Base-by-base conservation (phyloP, 2,888 invertebrate species). In the Drosophila paranaensis region DNA sequence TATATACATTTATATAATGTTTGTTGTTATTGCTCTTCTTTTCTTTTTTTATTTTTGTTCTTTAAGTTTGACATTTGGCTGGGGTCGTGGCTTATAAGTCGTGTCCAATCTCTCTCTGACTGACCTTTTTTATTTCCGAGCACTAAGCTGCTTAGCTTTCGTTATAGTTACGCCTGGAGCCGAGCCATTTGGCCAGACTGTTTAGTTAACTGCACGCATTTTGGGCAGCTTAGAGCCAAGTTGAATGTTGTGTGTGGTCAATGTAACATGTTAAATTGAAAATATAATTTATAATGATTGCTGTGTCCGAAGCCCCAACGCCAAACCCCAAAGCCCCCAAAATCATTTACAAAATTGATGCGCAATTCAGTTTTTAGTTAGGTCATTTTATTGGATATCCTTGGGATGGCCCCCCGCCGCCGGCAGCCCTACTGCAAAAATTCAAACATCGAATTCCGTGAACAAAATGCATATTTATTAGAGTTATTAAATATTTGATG, bases 381-480 rank as follows among this genome's bases (percentile, higher is more conserved):
- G 45, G 30, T 66, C 55, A 67, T 54, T 45, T 13, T 35, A 57
- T 48, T 56, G 11, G 4, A 46, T 9, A 16, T 20, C 46, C 14
- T 27, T 9, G n/a, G 9, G 5, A 9, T 9, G 30, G 2, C 4
- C 4, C 2, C 16, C 25, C 13, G 25, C 33, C 5, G 3, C 4
- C 8, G 8, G 16, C 25, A 30, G 25, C 33, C 3, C 16, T 33
- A 16, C 20, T 25, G 3, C 51, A 30, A 30, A 40, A 45, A n/a
- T 14, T 2, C 4, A 46, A 35, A 48, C 14, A 50, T 5, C 33
- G 16, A 3, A 25, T 64, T 39, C 9, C 20, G n/a, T 58, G 61
- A 74, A 79, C 64, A 56, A 20, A 60, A 50, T 65, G 39, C 50
- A 65, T 79, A 65, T 77, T 77, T 77, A 77, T 75, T 74, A 57